Evolutionary conservation across 2,113 vertebrate genomes (phyloP).

Genomic region (Bujurquina vittata): DNA sequence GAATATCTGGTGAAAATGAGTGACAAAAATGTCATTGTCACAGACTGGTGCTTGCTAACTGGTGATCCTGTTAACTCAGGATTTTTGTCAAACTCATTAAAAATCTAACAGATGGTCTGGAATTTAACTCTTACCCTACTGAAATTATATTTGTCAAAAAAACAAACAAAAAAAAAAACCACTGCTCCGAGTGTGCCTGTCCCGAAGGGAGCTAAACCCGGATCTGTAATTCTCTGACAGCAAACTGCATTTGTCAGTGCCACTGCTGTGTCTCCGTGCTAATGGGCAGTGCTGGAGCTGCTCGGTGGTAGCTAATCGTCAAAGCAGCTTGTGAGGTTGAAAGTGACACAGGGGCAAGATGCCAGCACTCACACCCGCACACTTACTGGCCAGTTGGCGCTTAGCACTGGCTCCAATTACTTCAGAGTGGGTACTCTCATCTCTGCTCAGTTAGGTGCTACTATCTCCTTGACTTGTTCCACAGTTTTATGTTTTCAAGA

Average conservation of each 20-base stretch:
- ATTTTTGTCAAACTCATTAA: slow-evolving; percentile 41
- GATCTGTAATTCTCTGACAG: slow-evolving; percentile 51
- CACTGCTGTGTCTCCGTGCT: slow-evolving; percentile 49
- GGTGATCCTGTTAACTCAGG: slow-evolving; percentile 19
- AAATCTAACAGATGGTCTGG: slow-evolving; percentile 35
- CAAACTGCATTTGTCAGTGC: slow-evolving; percentile 43
- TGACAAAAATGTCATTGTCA: slow-evolving; percentile 47
- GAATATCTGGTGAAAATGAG: slow-evolving; percentile 43
- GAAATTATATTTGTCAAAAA: slow-evolving; percentile 26
- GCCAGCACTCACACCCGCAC: slow-evolving; percentile 56
- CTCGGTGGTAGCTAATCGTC: slow-evolving; percentile 55
- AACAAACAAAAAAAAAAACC: not conserved
- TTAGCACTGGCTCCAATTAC: slow-evolving; percentile 57
- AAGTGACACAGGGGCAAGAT: slow-evolving; percentile 63
- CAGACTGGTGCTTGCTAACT: slow-evolving; percentile 26
- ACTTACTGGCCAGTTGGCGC: slow-evolving; percentile 44
- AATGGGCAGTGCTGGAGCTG: slow-evolving; percentile 60
- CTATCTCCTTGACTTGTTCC: slow-evolving; percentile 15
- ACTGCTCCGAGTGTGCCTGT: slow-evolving; percentile 22
- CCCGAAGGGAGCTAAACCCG: slow-evolving; percentile 28
- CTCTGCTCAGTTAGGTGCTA: slow-evolving; percentile 12
- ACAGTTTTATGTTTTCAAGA: not conserved
- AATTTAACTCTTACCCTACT: slow-evolving; percentile 22
- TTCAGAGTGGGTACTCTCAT: slow-evolving; percentile 46
- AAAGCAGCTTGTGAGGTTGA: slow-evolving; percentile 62